Evolutionary conservation across 2,888 invertebrate genomes (phyloP), one percentile per base, ranked within the genome.

Genomic region (Drosophila testacea): DNA sequence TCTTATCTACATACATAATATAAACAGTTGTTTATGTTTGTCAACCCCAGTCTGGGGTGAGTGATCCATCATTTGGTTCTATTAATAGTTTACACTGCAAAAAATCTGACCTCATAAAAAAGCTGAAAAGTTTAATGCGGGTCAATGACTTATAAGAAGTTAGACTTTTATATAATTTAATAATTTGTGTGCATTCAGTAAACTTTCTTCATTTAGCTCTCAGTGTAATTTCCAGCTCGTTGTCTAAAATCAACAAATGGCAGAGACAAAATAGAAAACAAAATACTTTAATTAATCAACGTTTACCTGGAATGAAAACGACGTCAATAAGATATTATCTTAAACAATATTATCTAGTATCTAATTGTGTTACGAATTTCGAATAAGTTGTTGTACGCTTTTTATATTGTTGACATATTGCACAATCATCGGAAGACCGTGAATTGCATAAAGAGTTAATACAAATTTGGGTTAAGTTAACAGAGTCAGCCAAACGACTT

Each of bases 261-360:
- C 42, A n/a, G 42, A 30, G 11, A 54, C 54, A 42, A 55, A 55
- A 44, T n/a, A 27, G 42, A 50, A 59, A 48, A 59, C 48, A 59
- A 48, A 41, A 41, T 32, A 41, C 16, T 50, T 36, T 36, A 36
- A 61, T 61, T 61, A 61, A 61, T 61, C 36, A 61, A 61, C 42
- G 7, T 34, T 28, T 51, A 13, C 1, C 9, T 39, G 7, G 28
- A 39, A 39, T 41, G 41, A 30, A 13, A 54, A 32, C 11, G 42
- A n/a, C 27, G 54, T 54, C 54, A 34, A 47, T 50, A 10, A 41
- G 30, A 41, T 32, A 39, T 30, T 59, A 50, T 22, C 27, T 27
- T 6, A n/a, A 44, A 55, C 42, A 55, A 54, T 41, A 32, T 30
- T 41, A 54, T 54, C 52, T 54, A 54, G 39, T 52, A 36, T 51